Evolutionary conservation across 2,797 vertebrate genomes (phyloP).

Genomic region (Phataginus tricuspis): DNA sequence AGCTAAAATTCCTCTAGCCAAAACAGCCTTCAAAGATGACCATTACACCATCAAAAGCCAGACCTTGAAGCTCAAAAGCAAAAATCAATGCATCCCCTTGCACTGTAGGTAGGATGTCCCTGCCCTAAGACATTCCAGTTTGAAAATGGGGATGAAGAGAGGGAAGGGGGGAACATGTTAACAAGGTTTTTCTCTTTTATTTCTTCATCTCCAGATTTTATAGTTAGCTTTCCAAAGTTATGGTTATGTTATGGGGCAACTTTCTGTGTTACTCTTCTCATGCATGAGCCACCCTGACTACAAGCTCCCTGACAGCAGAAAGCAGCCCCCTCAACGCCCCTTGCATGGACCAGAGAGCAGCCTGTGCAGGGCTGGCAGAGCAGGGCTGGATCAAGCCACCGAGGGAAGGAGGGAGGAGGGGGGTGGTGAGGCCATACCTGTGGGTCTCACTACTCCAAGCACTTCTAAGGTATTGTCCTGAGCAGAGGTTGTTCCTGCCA

Average conservation of each 20-base stretch:
- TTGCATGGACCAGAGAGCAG: not conserved
- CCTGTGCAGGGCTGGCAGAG: not conserved
- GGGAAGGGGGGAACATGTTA: not conserved
- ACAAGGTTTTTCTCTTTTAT: not conserved
- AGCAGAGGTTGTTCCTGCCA: not conserved
- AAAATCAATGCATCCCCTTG: not conserved
- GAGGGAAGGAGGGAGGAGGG: not conserved
- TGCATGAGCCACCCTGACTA: not conserved
- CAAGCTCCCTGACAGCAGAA: not conserved
- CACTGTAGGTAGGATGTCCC: not conserved
- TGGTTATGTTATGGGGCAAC: no score
- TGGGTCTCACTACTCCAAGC: not conserved
- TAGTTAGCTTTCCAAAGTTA: not conserved
- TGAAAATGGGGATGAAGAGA: not conserved
- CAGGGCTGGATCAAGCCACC: not conserved
- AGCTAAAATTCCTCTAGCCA: not conserved
- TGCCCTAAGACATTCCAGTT: not conserved
- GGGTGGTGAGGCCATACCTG: not conserved
- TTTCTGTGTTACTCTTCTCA: not conserved
- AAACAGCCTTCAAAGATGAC: not conserved
- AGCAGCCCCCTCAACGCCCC: not conserved
- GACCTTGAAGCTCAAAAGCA: not conserved
- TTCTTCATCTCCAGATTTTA: not conserved
- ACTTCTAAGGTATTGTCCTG: not conserved
- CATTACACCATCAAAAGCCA: not conserved